Evolutionary conservation across 2,113 vertebrate genomes (phyloP), one percentile per base, ranked within the genome.

Genomic region (Chionis minor): DNA sequence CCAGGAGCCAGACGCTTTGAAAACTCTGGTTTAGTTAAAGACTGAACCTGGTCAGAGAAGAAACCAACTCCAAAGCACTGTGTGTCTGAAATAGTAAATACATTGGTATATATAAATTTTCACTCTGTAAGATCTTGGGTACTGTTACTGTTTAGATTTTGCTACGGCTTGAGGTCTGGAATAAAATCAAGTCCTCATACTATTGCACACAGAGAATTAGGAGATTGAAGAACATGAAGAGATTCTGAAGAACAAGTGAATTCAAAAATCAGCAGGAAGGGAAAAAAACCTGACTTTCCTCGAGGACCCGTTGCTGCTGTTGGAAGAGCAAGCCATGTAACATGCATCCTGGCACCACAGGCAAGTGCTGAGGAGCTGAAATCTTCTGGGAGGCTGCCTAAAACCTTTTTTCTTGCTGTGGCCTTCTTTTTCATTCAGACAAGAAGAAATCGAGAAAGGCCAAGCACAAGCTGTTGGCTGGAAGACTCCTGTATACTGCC

Each of bases 271-370:
- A 87, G 14, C 16, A 78, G 33, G 22, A 78, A 42, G 8, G 20
- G 35, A 13, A 72, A 59, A 44, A n/a, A 13, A 38, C 38, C 0
- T 56, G 3, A 23, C 8, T 74, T 90, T 79, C 6, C 52, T 71
- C 1, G 0, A 54, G 18, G 49, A 61, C 13, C 14, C 3, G 0
- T 49, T 61, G 30, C 18, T 1, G 1, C 8, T 67, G 7, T 35
- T 14, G 14, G 12, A 14, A 91, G 8, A 78, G 3, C 20, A 66
- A 88, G 12, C 5, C 3, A 0, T 35, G 14, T 8, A 49, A 54
- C 12, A 58, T 1, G 0, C 4, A 54, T 15, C 13, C 61, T 80
- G 49, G 49, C 30, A 20, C 44, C 0, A 0, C 0, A 2, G 11
- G 5, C 27, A 62, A 0, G 0, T 54, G 55, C 14, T 26, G 15